Evolutionary conservation across 2,797 vertebrate species (phyloP).

Genomic region (Luscinia megarhynchos): DNA sequence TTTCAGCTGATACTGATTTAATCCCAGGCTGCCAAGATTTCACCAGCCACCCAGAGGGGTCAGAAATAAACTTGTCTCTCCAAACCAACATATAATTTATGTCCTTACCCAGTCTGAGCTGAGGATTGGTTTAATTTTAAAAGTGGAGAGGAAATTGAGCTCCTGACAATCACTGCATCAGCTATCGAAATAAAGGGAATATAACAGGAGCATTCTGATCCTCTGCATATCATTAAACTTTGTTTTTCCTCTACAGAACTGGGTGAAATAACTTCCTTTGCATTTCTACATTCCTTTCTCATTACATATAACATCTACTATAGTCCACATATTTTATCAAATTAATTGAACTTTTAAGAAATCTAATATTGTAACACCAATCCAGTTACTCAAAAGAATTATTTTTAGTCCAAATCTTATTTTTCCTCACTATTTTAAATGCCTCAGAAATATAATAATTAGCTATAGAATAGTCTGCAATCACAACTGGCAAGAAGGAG

Average conservation of each 20-base stretch:
- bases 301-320: background rate
- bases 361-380: background rate
- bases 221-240: background rate
- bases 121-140: background rate
- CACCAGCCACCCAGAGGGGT: background rate
- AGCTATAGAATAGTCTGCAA: background rate
- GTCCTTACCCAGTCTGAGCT: background rate
- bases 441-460: background rate
- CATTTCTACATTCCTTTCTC: background rate
- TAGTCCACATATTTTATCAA: background rate
- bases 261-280: background rate
- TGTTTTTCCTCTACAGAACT: background rate
- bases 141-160: background rate
- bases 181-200: background rate
- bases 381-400: background rate
- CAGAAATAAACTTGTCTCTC: background rate
- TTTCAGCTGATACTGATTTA: background rate
- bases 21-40: background rate
- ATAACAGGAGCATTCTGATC: background rate
- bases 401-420: background rate
- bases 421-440: background rate
- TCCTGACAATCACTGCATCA: background rate
- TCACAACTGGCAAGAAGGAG: background rate
- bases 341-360: background rate
- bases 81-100: background rate